Percentiles rank a stretch among this genome's conserved stretches.
These are phyloP conservation scores for Diuraphis noxia DNA, from an alignment of 1,140 invertebrate species.

Conservation along the genomic window DNA sequence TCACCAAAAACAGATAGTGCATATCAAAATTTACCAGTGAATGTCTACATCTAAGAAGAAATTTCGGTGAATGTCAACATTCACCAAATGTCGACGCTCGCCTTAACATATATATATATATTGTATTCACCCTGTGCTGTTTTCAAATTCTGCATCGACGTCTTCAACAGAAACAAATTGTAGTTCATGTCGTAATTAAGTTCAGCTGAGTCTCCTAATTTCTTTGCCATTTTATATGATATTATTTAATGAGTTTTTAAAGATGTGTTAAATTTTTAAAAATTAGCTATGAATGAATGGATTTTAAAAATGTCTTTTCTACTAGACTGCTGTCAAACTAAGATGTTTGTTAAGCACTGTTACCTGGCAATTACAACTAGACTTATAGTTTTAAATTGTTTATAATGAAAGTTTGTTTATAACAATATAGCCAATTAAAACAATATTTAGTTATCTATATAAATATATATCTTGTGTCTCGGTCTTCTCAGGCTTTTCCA, in stretches of 20 bases:
- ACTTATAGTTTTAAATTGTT: not conserved
- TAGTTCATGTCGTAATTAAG: constrained; percentile 47
- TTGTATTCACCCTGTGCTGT: constrained; percentile 15
- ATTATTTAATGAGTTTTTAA: not conserved
- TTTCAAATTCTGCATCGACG: constrained; percentile 35
- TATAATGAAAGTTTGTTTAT: not conserved
- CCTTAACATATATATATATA: no score
- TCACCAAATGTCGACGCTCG: no score
- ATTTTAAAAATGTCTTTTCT: not conserved
- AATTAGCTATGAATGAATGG: not conserved
- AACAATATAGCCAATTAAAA: not conserved
- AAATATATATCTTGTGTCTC: no score
- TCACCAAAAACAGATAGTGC: no score
- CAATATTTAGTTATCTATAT: not conserved
- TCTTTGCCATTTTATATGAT: not conserved
- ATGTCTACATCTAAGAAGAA: no score
- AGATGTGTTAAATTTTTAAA: not conserved
- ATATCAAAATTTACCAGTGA: no score
- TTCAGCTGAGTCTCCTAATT: not conserved
- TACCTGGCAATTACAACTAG: not conserved
- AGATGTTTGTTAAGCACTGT: not conserved
- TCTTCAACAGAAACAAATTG: constrained; percentile 37
- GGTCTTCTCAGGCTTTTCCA: no score
- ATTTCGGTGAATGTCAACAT: no score
- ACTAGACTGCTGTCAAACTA: not conserved